Conservation (phyloP, 2,888 invertebrate genomes). For the Temnothorax unifasciatus region DNA sequence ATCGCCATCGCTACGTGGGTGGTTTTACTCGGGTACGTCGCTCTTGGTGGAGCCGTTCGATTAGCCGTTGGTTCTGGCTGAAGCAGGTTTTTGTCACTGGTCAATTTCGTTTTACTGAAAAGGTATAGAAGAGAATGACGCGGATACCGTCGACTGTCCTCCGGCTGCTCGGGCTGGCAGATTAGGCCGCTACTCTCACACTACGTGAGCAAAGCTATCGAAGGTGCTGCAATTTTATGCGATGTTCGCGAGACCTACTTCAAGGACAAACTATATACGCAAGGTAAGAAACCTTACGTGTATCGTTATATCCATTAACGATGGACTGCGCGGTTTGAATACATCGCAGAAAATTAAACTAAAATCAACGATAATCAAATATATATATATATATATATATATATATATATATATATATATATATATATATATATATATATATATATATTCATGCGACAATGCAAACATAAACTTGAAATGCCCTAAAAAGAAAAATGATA, state of each 20-base stretch:
- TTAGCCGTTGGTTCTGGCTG: slow-evolving; percentile 83
- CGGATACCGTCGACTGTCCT: slow-evolving; percentile 82
- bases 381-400: too few species aligned
- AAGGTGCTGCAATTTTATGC: slow-evolving; percentile 47
- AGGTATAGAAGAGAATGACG: slow-evolving; percentile 80
- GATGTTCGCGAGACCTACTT: slow-evolving; percentile 50
- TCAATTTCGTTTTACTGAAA: slow-evolving; percentile 84
- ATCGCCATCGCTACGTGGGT: slow-evolving; percentile 69
- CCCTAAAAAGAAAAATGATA: slow-evolving; percentile 75
- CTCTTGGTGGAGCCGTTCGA: slow-evolving; percentile 80
- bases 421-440: too few species aligned
- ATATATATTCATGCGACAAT: slow-evolving; percentile 66
- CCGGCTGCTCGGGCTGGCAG: slow-evolving; percentile 66
- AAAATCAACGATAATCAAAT: slow-evolving; percentile 62
- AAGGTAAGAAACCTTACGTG: background rate
- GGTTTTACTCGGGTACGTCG: slow-evolving; percentile 76
- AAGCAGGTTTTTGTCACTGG: slow-evolving; percentile 83
- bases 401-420: too few species aligned
- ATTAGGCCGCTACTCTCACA: slow-evolving; percentile 55
- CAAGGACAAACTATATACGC: background rate
- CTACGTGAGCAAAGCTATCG: slow-evolving; percentile 43
- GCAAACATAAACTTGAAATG: slow-evolving; percentile 46
- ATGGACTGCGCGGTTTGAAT: slow-evolving; percentile 59
- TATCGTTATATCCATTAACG: background rate
- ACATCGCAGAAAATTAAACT: slow-evolving; percentile 45